phyloP scores from a whole-genome alignment of 2,113 vertebrate species.

The Limanda limanda region DNA sequence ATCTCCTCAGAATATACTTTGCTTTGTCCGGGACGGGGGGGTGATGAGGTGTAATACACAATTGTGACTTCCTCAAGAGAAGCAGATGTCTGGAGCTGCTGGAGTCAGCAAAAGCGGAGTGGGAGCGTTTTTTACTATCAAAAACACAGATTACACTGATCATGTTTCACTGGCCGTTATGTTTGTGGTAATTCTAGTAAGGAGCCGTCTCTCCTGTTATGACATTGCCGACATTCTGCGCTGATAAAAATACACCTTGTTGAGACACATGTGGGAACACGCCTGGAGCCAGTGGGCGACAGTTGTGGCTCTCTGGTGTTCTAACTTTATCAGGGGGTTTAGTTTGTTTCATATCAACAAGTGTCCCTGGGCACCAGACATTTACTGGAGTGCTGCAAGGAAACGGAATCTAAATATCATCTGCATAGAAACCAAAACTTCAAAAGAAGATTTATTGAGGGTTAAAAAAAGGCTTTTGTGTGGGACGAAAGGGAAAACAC shows the following conservation, averaged over 20 bases:
- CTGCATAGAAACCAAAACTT: background rate
- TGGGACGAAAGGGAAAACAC: constrained; percentile 2
- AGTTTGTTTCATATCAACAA: constrained; percentile 53
- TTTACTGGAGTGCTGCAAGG: background rate
- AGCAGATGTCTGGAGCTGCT: constrained; percentile 37
- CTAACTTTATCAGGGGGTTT: constrained; percentile 44
- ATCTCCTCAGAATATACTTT: constrained; percentile 44
- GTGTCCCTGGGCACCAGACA: constrained; percentile 4
- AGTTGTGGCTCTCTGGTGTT: constrained; percentile 46
- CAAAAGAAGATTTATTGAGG: background rate
- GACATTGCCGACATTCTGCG: constrained; percentile 65
- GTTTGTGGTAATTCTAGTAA: constrained; percentile 72
- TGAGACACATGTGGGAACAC: constrained; percentile 63
- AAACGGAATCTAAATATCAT: background rate
- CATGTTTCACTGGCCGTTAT: constrained; percentile 62
- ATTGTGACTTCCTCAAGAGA: constrained; percentile 45
- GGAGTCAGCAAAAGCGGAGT: constrained; percentile 28
- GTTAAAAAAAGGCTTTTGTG: background rate
- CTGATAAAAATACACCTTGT: constrained; percentile 75
- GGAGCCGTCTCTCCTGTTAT: constrained; percentile 63
- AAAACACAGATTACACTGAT: constrained; percentile 55
- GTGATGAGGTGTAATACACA: constrained; percentile 12
- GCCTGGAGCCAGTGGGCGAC: constrained; percentile 44
- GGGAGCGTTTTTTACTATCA: constrained; percentile 17
- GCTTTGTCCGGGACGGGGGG: constrained; percentile 23